phyloP scores from a whole-genome alignment of 2,113 vertebrate species.

The Catharus bicknelli region DNA sequence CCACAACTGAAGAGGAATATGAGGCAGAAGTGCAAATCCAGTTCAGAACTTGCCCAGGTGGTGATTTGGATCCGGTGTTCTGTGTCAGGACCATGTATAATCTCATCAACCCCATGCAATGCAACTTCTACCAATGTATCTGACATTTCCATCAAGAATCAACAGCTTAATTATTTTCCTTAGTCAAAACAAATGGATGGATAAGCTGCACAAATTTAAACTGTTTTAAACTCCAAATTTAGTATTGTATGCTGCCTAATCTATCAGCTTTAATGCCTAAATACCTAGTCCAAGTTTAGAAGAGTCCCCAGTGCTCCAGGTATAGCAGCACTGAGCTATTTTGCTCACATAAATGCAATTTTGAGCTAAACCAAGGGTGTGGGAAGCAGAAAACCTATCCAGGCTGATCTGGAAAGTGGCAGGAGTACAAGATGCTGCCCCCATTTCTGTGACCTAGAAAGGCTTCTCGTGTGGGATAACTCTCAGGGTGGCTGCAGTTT shows the following conservation, averaged over 20 bases:
- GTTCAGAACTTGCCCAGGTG: slow-evolving; percentile 47
- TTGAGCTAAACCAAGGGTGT: background rate
- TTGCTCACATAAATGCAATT: background rate
- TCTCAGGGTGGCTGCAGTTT: background rate
- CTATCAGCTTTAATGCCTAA: background rate
- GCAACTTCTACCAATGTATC: background rate
- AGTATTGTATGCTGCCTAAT: background rate
- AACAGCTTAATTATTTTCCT: background rate
- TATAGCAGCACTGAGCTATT: background rate
- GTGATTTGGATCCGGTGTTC: slow-evolving; percentile 36
- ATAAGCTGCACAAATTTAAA: background rate
- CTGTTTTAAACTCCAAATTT: background rate
- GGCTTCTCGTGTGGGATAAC: background rate
- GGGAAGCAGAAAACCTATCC: background rate
- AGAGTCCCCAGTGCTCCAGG: background rate
- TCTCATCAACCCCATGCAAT: slow-evolving; percentile 42
- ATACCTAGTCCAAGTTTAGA: background rate
- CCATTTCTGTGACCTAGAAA: slow-evolving; percentile 2
- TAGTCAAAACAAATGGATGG: background rate
- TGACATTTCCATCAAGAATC: background rate
- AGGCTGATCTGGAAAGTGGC: background rate
- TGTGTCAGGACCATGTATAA: slow-evolving; percentile 39
- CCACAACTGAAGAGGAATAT: slow-evolving; percentile 52
- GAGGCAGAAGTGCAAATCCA: slow-evolving; percentile 64
- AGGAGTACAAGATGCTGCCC: background rate